Percentiles rank a stretch among this genome's conserved stretches.
Evolutionary conservation across 2,888 invertebrate genomes (phyloP).

Genomic region (Perizoma affinitatum): DNA sequence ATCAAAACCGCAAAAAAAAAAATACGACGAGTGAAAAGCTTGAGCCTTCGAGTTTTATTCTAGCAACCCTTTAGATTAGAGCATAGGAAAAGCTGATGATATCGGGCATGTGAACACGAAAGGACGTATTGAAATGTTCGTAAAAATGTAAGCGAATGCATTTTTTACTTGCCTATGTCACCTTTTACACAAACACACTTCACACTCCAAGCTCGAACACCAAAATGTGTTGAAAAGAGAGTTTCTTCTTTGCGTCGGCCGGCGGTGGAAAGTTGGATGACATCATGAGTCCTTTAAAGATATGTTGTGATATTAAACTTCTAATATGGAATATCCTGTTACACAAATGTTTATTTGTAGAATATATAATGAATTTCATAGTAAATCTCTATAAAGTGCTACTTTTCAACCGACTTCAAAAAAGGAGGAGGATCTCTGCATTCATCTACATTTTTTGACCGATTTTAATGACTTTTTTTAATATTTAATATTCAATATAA

Average conservation of each 20-base stretch:
- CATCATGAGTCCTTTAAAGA: conserved; percentile 48
- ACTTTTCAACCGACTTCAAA: background rate
- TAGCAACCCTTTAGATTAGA: no score
- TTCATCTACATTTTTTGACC: no score
- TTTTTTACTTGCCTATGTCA: background rate
- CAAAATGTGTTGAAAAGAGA: conserved; percentile 42
- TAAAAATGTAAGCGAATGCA: no score
- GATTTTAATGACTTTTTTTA: background rate
- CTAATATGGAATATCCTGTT: conserved; percentile 45
- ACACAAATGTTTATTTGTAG: conserved; percentile 19
- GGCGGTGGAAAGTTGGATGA: conserved; percentile 55
- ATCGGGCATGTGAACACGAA: no score
- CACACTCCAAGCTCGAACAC: conserved; percentile 22
- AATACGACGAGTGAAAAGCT: no score
- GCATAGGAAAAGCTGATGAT: no score
- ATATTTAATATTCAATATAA: no score
- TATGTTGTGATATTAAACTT: conserved; percentile 33
- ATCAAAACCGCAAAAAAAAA: no score
- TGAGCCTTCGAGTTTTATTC: no score
- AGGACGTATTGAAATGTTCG: no score
- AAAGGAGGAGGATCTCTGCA: no score
- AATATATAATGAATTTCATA: conserved; percentile 15
- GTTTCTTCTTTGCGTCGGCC: conserved; percentile 36
- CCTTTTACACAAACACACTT: conserved; percentile 20
- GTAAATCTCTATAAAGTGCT: conserved; percentile 2